Percentiles rank a stretch among this genome's conserved stretches.
phyloP scores from a whole-genome alignment of 92 coral and sea anemone species.

The Umimayanthus chanpuru region DNA sequence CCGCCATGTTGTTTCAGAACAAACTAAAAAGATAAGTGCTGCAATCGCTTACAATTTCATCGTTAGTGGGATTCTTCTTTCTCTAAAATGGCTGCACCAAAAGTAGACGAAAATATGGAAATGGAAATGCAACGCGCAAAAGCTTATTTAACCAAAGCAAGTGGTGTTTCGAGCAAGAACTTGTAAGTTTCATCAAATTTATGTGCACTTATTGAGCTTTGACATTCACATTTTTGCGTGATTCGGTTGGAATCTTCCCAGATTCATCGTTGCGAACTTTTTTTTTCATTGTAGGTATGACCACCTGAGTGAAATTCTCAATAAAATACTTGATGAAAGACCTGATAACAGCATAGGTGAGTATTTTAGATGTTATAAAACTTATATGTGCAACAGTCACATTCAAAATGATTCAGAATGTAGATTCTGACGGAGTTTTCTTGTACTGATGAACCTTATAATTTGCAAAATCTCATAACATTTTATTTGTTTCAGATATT shows the following conservation, averaged over 20 bases:
- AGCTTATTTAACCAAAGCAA: slow-evolving; percentile 73
- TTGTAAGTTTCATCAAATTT: slow-evolving; percentile 63
- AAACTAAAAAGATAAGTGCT: background rate
- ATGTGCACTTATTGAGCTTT: background rate
- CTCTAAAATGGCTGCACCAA: slow-evolving; percentile 8
- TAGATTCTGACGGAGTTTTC: background rate
- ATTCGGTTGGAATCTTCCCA: background rate
- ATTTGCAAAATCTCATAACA: background rate
- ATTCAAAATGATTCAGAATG: background rate
- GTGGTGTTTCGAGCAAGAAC: slow-evolving; percentile 80
- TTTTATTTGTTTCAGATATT: slow-evolving; percentile 59
- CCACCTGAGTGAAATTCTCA: slow-evolving; percentile 84
- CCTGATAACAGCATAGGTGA: slow-evolving; percentile 88
- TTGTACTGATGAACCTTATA: background rate
- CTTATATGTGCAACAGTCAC: background rate
- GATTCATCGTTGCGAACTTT: background rate
- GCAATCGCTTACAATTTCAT: background rate
- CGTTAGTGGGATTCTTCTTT: background rate
- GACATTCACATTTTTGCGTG: background rate
- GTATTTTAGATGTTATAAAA: slow-evolving; percentile 35
- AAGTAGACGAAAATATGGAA: slow-evolving; percentile 54
- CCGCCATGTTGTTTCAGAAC: slow-evolving; percentile 26
- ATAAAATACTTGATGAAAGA: slow-evolving; percentile 87
- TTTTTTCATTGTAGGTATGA: slow-evolving; percentile 73
- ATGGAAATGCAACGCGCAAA: slow-evolving; percentile 78